phyloP scores from a whole-genome alignment of 2,797 vertebrate species.

The Falco columbarius region DNA sequence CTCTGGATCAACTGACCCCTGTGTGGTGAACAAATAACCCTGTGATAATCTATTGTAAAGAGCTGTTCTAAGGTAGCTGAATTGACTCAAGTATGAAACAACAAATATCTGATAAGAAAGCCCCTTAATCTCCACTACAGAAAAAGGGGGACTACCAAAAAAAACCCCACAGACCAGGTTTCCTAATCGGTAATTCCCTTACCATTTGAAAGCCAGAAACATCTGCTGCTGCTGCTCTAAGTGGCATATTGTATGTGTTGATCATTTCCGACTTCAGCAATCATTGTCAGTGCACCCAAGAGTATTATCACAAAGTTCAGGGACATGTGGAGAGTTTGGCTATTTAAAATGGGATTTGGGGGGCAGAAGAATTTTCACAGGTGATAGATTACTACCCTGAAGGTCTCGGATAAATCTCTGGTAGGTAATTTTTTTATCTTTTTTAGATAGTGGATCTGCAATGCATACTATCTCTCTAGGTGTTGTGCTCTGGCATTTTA shows the following conservation, averaged over 20 bases:
- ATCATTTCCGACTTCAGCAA: not conserved
- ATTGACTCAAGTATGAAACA: not conserved
- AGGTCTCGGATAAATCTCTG: not conserved
- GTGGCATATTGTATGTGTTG: not conserved
- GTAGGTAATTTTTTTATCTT: not conserved
- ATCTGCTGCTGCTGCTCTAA: not conserved
- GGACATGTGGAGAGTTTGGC: not conserved
- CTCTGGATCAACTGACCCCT: not conserved
- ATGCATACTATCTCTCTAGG: not conserved
- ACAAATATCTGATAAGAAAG: not conserved
- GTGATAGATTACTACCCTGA: not conserved
- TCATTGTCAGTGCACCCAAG: not conserved
- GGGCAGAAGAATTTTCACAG: constrained; percentile 1
- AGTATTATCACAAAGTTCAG: not conserved
- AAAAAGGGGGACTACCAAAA: not conserved
- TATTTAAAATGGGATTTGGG: not conserved
- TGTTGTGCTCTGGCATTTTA: not conserved
- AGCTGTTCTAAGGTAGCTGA: not conserved
- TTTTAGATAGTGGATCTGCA: not conserved
- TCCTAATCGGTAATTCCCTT: not conserved
- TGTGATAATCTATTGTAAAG: not conserved
- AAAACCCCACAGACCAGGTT: not conserved
- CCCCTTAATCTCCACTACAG: not conserved
- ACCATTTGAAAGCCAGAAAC: not conserved
- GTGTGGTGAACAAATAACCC: not conserved